phyloP scores from a whole-genome alignment of 2,888 invertebrate genomes.

The Pogonocherus hispidulus region DNA sequence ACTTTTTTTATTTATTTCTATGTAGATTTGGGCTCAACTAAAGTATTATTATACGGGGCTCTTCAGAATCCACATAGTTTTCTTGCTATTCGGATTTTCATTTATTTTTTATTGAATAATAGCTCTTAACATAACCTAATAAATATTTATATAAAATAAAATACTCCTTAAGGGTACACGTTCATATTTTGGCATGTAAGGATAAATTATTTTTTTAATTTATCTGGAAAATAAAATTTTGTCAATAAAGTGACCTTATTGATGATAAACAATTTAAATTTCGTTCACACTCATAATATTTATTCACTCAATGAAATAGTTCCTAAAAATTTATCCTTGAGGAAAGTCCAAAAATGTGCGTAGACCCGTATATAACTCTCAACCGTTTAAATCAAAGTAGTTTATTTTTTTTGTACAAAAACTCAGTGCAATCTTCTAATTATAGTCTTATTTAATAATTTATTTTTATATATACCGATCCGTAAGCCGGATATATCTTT shows the following conservation, averaged over 20 bases:
- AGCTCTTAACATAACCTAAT: slow-evolving; percentile 15
- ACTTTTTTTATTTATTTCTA: slow-evolving; percentile 27
- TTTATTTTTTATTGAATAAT: slow-evolving; percentile 12
- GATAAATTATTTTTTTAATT: slow-evolving; percentile 7
- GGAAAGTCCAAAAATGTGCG: not conserved
- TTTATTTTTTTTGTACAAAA: slow-evolving; percentile 37
- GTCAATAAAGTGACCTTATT: slow-evolving; percentile 3
- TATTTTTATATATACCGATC: slow-evolving; percentile 25
- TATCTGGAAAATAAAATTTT: not conserved
- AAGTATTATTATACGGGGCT: slow-evolving; percentile 28
- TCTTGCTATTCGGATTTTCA: slow-evolving; percentile 1
- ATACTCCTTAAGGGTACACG: slow-evolving; percentile 11
- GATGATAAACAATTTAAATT: not conserved
- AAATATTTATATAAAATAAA: slow-evolving; percentile 17
- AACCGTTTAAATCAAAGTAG: slow-evolving; percentile 28
- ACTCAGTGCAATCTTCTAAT: slow-evolving; percentile 45
- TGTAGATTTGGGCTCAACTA: slow-evolving; percentile 22
- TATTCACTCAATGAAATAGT: not conserved
- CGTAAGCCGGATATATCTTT: slow-evolving; percentile 18
- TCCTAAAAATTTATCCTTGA: slow-evolving; percentile 11
- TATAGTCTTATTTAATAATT: slow-evolving; percentile 33
- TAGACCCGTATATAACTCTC: slow-evolving; percentile 18
- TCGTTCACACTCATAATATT: too few species aligned
- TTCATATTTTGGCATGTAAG: not conserved
- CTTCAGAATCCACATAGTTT: not conserved